Base-by-base conservation (phyloP, 2,113 vertebrate genomes). In the Brienomyrus brachyistius region DNA sequence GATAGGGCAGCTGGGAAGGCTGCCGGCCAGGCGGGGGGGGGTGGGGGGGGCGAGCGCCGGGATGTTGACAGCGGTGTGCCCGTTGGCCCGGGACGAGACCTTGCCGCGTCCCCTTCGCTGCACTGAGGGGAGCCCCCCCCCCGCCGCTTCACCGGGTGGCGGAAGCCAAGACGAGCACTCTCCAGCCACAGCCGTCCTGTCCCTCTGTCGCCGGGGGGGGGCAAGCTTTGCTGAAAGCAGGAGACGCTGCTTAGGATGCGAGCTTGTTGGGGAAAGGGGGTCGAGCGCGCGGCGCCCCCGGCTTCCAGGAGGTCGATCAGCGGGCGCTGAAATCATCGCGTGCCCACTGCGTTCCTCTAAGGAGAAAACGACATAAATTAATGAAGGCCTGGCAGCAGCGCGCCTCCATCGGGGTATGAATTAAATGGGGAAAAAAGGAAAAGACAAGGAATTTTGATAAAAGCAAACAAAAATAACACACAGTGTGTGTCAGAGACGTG, bases 1-100 rank as follows among this genome's bases (percentile, higher is more conserved):
- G 98, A 99, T 99, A 97, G 98, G 98, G 98, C 97, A 99, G 98
- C 97, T 98, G 98, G 98, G 98, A 98, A 96, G 97, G 97, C 97
- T 97, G 97, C 97, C 96, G 97, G 97, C 97, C 96, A 98, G 97
- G 97, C 96, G 95, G 92, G 95, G 40, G 31, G 77, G 40, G 31
- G 70, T 19, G 96, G 92, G 93, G 94, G 95, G 92, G 93, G 95
- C 92, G 95, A 94, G 96, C 93, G 95, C 95, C 96, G 94, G 95
- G 97, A 98, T 98, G 98, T 98, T 97, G 97, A 97, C 98, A 98
- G 98, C 96, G 98, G 98, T 98, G 97, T 95, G 97, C 97, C 97
- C 95, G 92, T 95, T 96, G 97, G 96, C 97, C 96, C 94, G 94
- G 94, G 95, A 94, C 93, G 96, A 97, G 97, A 97, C 97, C 97